A percentile compares a stretch with the other conserved stretches of the same genome.
phyloP scores from a whole-genome alignment of 2,888 invertebrate genomes.

The Gandaritis pyraliata region DNA sequence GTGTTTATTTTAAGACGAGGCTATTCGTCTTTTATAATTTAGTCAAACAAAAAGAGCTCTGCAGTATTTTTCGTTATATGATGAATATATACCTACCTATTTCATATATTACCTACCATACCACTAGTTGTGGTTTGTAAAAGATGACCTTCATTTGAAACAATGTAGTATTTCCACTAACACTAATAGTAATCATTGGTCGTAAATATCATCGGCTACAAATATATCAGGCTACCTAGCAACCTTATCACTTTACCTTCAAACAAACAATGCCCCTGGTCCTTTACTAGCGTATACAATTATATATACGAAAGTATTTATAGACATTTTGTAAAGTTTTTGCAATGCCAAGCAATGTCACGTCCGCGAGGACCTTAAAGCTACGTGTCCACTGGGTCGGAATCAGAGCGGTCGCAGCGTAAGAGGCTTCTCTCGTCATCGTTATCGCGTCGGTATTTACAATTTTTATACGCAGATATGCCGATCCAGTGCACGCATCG shows the following conservation, averaged over 20 bases:
- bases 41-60: too few species aligned
- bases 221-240: constrained; percentile 14
- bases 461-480: too few species aligned
- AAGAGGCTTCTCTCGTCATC: too few species aligned
- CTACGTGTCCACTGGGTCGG: too few species aligned
- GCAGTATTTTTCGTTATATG: neutral
- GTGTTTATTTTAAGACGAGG: too few species aligned
- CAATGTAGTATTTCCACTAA: constrained; percentile 12
- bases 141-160: constrained; percentile 19
- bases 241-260: constrained; percentile 30
- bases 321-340: constrained; percentile 16
- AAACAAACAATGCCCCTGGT: constrained; percentile 14
- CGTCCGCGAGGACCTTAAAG: constrained; percentile 25
- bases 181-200: constrained; percentile 8
- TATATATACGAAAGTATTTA: neutral
- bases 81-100: too few species aligned
- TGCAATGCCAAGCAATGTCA: constrained; percentile 41
- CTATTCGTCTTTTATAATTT: too few species aligned
- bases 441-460: too few species aligned
- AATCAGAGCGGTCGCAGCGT: too few species aligned
- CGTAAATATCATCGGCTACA: constrained; percentile 8
- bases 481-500: too few species aligned
- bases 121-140: neutral
- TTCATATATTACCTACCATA: neutral
- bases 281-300: neutral